These are phyloP conservation scores for Lysandra coridon DNA, from an alignment of 2,888 invertebrate species.

Conservation along the genomic window DNA sequence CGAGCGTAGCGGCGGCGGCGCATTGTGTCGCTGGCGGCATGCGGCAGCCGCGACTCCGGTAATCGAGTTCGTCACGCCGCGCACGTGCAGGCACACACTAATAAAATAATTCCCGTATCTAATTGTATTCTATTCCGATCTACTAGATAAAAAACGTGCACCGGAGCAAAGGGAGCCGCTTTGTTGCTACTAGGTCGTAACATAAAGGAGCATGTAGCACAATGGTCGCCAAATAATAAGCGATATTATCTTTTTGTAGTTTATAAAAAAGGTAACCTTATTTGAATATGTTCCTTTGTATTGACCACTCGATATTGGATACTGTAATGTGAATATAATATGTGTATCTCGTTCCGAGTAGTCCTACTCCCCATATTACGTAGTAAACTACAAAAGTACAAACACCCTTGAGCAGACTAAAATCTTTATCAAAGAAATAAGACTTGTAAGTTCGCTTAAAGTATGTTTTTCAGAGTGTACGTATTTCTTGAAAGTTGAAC, in stretches of 20 bases:
- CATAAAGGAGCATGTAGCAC: constrained; percentile 62
- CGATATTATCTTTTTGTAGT: constrained; percentile 31
- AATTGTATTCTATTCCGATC: constrained; percentile 79
- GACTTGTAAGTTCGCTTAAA: not conserved
- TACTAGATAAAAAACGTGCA: constrained; percentile 70
- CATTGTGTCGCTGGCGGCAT: constrained; percentile 68
- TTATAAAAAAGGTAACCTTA: constrained; percentile 18
- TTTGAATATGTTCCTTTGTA: constrained; percentile 18
- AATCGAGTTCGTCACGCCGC: constrained; percentile 76
- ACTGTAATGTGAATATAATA: not conserved
- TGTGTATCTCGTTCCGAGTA: not conserved
- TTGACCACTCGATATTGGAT: not conserved
- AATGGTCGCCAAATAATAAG: constrained; percentile 29
- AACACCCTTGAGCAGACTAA: not conserved
- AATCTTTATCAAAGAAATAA: not conserved
- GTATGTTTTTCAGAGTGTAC: not conserved
- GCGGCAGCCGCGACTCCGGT: constrained; percentile 61
- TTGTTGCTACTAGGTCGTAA: constrained; percentile 73
- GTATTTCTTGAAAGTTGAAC: not conserved
- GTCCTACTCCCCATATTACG: not conserved
- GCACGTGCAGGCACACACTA: constrained; percentile 77
- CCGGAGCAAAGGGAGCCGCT: constrained; percentile 69
- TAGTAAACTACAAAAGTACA: not conserved
- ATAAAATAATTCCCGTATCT: constrained; percentile 80
- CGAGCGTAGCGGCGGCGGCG: constrained; percentile 62